A percentile compares a stretch with the other conserved stretches of the same genome.
Evolutionary conservation across 2,888 invertebrate species (phyloP).

Genomic region (Drosophila tripunctata): DNA sequence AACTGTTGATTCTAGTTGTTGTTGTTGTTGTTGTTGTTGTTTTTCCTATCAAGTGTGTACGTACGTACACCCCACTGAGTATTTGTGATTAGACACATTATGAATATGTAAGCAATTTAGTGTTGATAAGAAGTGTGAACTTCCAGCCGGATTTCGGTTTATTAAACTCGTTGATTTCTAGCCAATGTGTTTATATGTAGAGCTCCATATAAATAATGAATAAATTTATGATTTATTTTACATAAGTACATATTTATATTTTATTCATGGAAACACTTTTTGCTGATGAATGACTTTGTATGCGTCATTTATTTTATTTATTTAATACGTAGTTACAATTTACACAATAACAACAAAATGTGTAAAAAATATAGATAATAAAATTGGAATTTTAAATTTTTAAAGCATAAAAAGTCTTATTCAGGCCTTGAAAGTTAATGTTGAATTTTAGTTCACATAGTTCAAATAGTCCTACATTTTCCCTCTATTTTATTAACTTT

Average conservation of each 20-base stretch:
- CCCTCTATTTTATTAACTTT: no score
- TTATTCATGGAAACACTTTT: neutral
- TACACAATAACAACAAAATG: no score
- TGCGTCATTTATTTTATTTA: slow-evolving; percentile 12
- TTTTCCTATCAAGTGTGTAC: slow-evolving; percentile 17
- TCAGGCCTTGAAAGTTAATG: no score
- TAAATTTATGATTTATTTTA: neutral
- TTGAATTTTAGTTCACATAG: no score
- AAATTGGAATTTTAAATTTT: no score
- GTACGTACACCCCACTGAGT: neutral
- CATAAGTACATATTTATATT: neutral
- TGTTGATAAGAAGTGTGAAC: slow-evolving; percentile 16
- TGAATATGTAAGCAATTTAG: no score
- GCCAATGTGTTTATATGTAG: neutral
- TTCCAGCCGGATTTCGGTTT: slow-evolving; percentile 3
- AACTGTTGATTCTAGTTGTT: no score
- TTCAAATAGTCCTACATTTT: no score
- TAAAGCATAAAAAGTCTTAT: no score
- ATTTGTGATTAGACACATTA: neutral
- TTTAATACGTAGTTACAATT: slow-evolving; percentile 10
- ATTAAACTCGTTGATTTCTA: slow-evolving; percentile 13
- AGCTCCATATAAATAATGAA: neutral
- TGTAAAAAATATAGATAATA: no score
- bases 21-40: no score
- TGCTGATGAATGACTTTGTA: no score